These are phyloP conservation scores for Agriotes lineatus DNA, from an alignment of 2,888 invertebrate species.

Conservation along the genomic window DNA sequence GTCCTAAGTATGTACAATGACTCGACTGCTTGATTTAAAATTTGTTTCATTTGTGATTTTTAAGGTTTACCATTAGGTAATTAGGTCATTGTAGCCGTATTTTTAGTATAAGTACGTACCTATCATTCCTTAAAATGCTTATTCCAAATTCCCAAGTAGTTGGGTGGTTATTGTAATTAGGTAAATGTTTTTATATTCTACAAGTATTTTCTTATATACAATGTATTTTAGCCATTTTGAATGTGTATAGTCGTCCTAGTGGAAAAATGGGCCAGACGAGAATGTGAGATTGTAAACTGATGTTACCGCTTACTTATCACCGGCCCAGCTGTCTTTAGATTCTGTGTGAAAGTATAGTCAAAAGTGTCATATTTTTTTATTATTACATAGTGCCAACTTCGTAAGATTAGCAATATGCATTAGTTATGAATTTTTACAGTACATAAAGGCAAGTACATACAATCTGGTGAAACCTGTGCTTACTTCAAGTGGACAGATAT, in stretches of 20 bases:
- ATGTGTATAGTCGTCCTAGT: conserved; percentile 20
- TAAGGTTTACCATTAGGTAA: conserved; percentile 23
- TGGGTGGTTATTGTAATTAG: conserved; percentile 7
- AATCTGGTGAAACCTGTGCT: neutral
- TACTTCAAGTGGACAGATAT: neutral
- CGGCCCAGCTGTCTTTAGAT: conserved; percentile 3
- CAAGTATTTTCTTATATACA: conserved; percentile 35
- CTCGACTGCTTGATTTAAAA: too few species aligned
- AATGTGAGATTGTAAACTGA: neutral
- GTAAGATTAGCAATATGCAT: conserved; percentile 27
- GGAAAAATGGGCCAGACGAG: conserved; percentile 2
- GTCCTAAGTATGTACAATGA: too few species aligned
- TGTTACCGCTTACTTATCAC: neutral
- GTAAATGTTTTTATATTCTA: conserved; percentile 26
- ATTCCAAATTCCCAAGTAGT: conserved; percentile 23
- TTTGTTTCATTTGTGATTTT: conserved; percentile 9
- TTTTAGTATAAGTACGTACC: conserved; percentile 15
- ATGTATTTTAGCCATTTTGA: conserved; percentile 29
- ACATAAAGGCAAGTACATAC: neutral
- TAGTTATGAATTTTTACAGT: conserved; percentile 13
- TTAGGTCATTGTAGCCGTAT: conserved; percentile 2
- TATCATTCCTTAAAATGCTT: conserved; percentile 26
- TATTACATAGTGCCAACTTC: conserved; percentile 34
- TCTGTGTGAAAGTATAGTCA: conserved; percentile 27
- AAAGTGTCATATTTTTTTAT: conserved; percentile 41